These are phyloP conservation scores for Dolichotis patagonum DNA, from an alignment of 2,113 vertebrate genomes.

Conservation along the genomic window DNA sequence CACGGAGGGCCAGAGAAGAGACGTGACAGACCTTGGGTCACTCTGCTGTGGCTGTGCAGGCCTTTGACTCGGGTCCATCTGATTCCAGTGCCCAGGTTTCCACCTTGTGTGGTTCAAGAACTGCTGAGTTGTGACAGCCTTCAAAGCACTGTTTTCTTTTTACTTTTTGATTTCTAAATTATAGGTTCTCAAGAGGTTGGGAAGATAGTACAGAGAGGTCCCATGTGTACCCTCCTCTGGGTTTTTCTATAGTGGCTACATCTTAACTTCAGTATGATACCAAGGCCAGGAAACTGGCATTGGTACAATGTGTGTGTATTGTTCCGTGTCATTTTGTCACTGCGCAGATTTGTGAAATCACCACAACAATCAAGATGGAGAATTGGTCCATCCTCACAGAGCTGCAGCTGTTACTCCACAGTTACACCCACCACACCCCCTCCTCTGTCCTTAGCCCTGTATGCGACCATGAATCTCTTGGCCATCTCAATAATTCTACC, in stretches of 20 bases:
- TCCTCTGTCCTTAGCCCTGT: not conserved
- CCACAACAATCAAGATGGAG: not conserved
- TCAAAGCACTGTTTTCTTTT: not conserved
- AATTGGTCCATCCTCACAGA: not conserved
- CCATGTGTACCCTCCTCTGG: not conserved
- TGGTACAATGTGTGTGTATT: not conserved
- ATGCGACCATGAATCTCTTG: not conserved
- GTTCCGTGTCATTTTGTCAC: not conserved
- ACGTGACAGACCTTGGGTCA: accelerated
- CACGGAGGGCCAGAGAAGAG: not conserved
- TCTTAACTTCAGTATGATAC: not conserved
- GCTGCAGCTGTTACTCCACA: not conserved
- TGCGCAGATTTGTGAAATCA: not conserved
- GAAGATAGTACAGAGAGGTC: not conserved
- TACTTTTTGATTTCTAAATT: not conserved
- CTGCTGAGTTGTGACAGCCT: not conserved
- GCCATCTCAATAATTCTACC: not conserved
- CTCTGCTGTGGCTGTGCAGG: not conserved
- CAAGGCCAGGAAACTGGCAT: not conserved
- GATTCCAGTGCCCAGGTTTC: not conserved
- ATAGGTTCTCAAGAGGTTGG: not conserved
- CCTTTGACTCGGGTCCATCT: not conserved
- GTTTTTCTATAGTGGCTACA: not conserved
- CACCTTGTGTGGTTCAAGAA: not conserved
- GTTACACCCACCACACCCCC: not conserved